A percentile compares a stretch with the other conserved stretches of the same genome.
These are phyloP conservation scores for Nycticebus coucang DNA, from an alignment of 2,113 vertebrate species.

Conservation along the genomic window DNA sequence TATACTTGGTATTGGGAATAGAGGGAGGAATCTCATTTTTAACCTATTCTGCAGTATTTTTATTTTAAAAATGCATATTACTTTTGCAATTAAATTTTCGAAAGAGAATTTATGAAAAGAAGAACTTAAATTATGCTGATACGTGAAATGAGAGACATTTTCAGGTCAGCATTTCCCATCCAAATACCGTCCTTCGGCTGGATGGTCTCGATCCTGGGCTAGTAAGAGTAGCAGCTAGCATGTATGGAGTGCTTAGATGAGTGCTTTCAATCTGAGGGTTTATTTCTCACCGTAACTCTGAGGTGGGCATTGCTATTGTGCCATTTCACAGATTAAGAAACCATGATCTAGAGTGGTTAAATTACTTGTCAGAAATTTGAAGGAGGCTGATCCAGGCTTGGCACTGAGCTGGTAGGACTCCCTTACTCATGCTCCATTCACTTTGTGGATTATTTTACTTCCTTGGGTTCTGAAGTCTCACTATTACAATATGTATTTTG, in stretches of 20 bases:
- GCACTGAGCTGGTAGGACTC: neutral
- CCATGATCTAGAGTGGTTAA: neutral
- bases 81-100: slow-evolving; percentile 36
- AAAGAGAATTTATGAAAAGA: slow-evolving; percentile 29
- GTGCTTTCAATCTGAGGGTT: neutral
- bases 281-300: neutral
- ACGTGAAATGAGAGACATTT: neutral
- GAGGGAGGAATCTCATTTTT: neutral
- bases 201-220: neutral
- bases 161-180: neutral
- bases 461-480: neutral
- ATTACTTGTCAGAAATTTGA: neutral
- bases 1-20: neutral
- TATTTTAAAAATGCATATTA: neutral
- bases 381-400: neutral
- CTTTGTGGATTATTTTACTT: neutral
- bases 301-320: neutral
- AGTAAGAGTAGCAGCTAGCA: neutral
- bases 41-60: neutral
- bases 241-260: neutral
- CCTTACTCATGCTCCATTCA: neutral
- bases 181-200: neutral
- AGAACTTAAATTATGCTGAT: neutral
- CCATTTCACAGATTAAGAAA: neutral
- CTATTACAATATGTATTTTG: neutral